Evolutionary conservation across 2,113 vertebrate species (phyloP), one percentile per base, ranked within the genome.

Genomic region (Papio anubis): DNA sequence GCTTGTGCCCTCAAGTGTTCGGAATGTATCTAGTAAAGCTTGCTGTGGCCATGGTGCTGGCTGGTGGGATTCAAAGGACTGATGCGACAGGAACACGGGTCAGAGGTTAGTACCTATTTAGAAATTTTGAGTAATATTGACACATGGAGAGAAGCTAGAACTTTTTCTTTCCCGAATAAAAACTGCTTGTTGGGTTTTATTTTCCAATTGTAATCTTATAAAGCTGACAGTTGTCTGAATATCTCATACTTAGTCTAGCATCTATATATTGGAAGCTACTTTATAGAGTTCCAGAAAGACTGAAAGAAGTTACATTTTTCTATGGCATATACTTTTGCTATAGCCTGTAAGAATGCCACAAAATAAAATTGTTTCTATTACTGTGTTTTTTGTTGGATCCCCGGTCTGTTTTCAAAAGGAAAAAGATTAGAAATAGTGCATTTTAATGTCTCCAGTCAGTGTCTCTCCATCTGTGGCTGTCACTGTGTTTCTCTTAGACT

Each of bases 1-100:
- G 99, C 91, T 98, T 99, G 64, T 99, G 99, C 93, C 99, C 99
- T 57, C 99, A 99, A 98, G 99, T 99, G 5, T 99, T 99, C 98
- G 99, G 99, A 25, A 98, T 99, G 99, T 99, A 99, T 97, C 98
- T 99, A 78, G 99, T 99, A 82, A 99, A 99, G 98, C 88, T 99
- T 96, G 99, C 99, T 2, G 99, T 99, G 90, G 99, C 99, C 57
- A 99, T 99, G 99, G 99, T 99, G 72, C 98, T 99, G 94, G 99
- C 99, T 83, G 99, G 99, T 50, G 99, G 99, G 3, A 99, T 99
- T 32, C 99, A 99, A 98, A 99, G 99, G 98, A 99, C 98, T n/a
- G 99, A 99, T 97, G 98, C 99, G n/a, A 98, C 99, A 88, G 99
- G 99, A 97, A 99, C 99, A 91, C 99, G 99, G 92, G 98, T 99